Evolutionary conservation across 2,888 invertebrate species (phyloP).

Genomic region (Chydorus sphaericus): DNA sequence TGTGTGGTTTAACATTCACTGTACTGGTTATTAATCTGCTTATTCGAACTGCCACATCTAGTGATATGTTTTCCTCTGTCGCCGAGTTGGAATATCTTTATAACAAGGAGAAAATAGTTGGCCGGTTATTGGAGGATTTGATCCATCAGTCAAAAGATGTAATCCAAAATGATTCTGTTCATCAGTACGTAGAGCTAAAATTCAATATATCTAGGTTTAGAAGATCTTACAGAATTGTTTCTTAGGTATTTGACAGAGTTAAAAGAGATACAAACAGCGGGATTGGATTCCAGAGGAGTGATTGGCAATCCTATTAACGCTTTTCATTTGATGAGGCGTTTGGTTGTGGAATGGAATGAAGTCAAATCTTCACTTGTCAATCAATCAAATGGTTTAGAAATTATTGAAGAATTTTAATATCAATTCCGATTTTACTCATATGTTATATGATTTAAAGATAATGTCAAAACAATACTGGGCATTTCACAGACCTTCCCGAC

Average conservation of each 20-base stretch:
- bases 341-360: conserved; percentile 25
- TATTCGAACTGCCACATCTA: background rate
- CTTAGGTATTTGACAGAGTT: conserved; percentile 22
- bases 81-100: conserved; percentile 21
- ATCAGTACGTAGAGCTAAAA: conserved; percentile 18
- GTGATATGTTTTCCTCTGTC: conserved; percentile 22
- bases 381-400: background rate
- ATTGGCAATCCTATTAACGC: conserved; percentile 27
- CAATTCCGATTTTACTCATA: background rate
- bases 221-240: background rate
- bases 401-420: background rate
- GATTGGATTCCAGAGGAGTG: conserved; percentile 2
- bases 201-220: background rate
- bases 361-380: conserved; percentile 17
- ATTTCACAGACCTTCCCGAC: conserved; percentile 8
- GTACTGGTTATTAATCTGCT: background rate
- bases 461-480: background rate
- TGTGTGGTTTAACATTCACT: no score
- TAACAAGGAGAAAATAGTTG: conserved; percentile 20
- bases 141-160: no score
- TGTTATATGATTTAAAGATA: background rate
- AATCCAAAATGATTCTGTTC: conserved; percentile 20
- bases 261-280: conserved; percentile 18
- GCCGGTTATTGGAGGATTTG: conserved; percentile 20
- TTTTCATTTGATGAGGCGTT: conserved; percentile 25